Base-by-base conservation (phyloP, 2,888 invertebrate genomes). In the Caenorhabditis uteleia region DNA sequence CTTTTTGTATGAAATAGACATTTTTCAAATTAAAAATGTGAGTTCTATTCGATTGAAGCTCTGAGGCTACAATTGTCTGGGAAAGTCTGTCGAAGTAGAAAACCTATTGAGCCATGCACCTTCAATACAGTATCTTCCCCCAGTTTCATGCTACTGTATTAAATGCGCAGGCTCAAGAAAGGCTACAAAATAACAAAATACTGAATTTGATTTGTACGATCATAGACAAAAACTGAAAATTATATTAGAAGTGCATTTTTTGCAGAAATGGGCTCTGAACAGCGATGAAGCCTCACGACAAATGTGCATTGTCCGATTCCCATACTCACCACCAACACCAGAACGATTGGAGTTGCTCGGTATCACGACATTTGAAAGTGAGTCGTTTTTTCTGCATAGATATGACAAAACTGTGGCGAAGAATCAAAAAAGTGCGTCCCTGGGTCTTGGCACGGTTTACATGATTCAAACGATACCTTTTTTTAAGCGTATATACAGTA, bases 291-390 rank as follows among this genome's bases (percentile, higher is more conserved):
- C 53, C 8, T 43, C 49, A 18, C 16, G 38, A 21, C 56, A 62
- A 29, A 48, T 70, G 29, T 51, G 48, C 6, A 34, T 72, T 27
- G 58, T 70, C 8, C 39, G 54, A 16, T 45, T 72, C 5, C 48
- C 59, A 3, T 70, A 68, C 38, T 70, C 72, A 1, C 67, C 68
- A 8, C 43, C 27, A 1, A 46, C 61, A 20, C 74, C 74, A 0
- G 34, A 48, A 5, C 49, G 68, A 36, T 36, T 75, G 3, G 43
- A 27, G 1, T 18, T 60, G 42, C 57, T 72, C 6, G 48, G 61
- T 3, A 31, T 71, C 10, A 39, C 34, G 0, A 38, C 47, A 8
- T 71, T 62, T 34, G 21, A 39, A 21, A 21, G 70, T 70, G n/a
- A 55, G 55, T 40, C 48, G 7, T 20, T 12, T 20, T 42, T 47